A percentile compares a stretch with the other conserved stretches of the same genome.
Conservation (phyloP, 2,888 invertebrate genomes). For the Clanis bilineata region DNA sequence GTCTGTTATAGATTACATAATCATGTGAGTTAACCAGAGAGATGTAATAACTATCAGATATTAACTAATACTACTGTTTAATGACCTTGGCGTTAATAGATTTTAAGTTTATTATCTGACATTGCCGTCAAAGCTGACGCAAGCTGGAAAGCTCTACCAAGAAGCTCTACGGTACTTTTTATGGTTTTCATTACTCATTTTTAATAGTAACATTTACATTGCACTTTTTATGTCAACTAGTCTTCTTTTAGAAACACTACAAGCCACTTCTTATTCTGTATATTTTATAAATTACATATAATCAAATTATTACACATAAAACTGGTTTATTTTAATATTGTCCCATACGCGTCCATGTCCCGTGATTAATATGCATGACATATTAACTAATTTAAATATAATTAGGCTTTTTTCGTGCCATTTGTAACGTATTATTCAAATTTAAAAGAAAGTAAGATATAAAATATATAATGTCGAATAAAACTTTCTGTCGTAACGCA, state of each 20-base stretch:
- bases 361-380: not conserved
- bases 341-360: not conserved
- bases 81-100: too few species aligned
- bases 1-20: too few species aligned
- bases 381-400: not conserved
- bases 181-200: not conserved
- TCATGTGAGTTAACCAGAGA: too few species aligned
- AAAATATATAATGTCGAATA: not conserved
- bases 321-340: not conserved
- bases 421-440: not conserved
- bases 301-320: not conserved
- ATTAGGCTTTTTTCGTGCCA: not conserved
- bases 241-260: not conserved
- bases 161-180: not conserved
- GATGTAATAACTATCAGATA: too few species aligned
- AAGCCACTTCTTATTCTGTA: not conserved
- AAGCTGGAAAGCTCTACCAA: not conserved
- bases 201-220: not conserved
- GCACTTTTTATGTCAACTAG: not conserved
- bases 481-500: not conserved
- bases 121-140: conserved; percentile 13
- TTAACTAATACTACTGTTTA: too few species aligned
- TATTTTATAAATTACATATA: not conserved
- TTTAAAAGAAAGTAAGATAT: not conserved
- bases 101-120: conserved; percentile 8